These are phyloP conservation scores for Tamias sibiricus DNA, from an alignment of 2,113 vertebrate species.

Conservation along the genomic window DNA sequence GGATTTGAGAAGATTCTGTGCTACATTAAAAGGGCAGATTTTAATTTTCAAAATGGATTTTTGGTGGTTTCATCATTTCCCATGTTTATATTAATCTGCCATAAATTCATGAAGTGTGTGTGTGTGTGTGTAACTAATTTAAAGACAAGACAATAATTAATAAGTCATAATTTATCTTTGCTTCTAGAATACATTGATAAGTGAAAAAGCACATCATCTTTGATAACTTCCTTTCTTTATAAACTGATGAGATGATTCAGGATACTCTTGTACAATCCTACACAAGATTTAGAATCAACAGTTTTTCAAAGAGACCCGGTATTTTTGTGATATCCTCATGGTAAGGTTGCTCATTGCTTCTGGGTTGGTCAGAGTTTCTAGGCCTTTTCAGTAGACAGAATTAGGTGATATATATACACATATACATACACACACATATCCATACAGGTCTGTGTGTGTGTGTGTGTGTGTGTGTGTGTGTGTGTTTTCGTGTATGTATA, in stretches of 20 bases:
- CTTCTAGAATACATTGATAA: neutral
- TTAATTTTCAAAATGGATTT: conserved; percentile 33
- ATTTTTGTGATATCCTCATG: neutral
- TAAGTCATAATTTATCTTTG: neutral
- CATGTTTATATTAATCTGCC: neutral
- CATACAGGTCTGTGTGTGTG: no score
- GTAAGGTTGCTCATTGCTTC: neutral
- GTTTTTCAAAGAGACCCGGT: neutral
- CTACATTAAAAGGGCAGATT: neutral
- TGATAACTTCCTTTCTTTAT: neutral
- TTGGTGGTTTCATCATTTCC: neutral
- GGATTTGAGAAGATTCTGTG: neutral
- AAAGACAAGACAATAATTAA: neutral
- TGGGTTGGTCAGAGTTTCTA: neutral
- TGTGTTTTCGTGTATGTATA: neutral
- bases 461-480: neutral
- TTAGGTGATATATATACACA: rapidly evolving
- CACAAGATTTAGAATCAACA: neutral
- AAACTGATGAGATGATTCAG: neutral
- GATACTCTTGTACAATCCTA: neutral
- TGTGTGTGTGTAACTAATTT: neutral
- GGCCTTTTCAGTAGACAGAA: neutral
- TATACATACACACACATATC: neutral
- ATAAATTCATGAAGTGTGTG: neutral
- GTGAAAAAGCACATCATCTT: neutral